A percentile compares a stretch with the other conserved stretches of the same genome.
phyloP scores from a whole-genome alignment of 1,140 invertebrate genomes.

The Bombus waltoni region DNA sequence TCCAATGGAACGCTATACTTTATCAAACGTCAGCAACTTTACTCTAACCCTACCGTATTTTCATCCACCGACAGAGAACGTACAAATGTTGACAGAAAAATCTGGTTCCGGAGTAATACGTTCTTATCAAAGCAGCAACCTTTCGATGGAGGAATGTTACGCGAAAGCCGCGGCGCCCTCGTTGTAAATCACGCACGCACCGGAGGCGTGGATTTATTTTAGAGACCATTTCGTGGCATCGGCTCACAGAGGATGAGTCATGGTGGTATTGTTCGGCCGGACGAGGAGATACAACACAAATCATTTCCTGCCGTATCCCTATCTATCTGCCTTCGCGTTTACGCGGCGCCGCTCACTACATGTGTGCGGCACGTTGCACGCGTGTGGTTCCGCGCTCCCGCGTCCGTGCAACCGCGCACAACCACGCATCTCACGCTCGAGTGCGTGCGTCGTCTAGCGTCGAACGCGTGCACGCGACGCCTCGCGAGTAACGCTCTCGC shows the following conservation, averaged over 20 bases:
- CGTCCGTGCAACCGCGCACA: slow-evolving; percentile 61
- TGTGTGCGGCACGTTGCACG: slow-evolving; percentile 8
- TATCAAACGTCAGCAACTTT: too few species aligned
- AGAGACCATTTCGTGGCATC: slow-evolving; percentile 67
- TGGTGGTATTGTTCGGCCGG: slow-evolving; percentile 70
- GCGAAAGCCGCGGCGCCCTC: slow-evolving; percentile 5
- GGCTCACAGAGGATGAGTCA: slow-evolving; percentile 69
- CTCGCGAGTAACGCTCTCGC: slow-evolving; percentile 25
- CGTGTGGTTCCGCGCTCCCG: slow-evolving; percentile 6
- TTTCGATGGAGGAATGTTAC: slow-evolving; percentile 16
- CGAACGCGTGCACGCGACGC: slow-evolving; percentile 69
- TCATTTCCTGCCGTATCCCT: slow-evolving; percentile 73
- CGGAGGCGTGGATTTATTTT: slow-evolving; percentile 68
- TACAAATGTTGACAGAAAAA: too few species aligned
- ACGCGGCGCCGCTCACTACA: slow-evolving; percentile 37
- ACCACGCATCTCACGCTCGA: slow-evolving; percentile 71
- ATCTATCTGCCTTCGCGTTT: slow-evolving; percentile 68
- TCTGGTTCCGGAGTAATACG: too few species aligned
- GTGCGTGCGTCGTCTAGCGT: slow-evolving; percentile 64
- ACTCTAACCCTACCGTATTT: not conserved
- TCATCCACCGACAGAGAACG: not conserved
- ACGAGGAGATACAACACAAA: slow-evolving; percentile 72
- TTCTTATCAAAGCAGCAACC: too few species aligned
- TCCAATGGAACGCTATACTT: too few species aligned
- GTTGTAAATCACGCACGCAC: slow-evolving; percentile 49